A percentile compares a stretch with the other conserved stretches of the same genome.
Conservation (phyloP, 2,797 vertebrate species). For the Malurus splendens region DNA sequence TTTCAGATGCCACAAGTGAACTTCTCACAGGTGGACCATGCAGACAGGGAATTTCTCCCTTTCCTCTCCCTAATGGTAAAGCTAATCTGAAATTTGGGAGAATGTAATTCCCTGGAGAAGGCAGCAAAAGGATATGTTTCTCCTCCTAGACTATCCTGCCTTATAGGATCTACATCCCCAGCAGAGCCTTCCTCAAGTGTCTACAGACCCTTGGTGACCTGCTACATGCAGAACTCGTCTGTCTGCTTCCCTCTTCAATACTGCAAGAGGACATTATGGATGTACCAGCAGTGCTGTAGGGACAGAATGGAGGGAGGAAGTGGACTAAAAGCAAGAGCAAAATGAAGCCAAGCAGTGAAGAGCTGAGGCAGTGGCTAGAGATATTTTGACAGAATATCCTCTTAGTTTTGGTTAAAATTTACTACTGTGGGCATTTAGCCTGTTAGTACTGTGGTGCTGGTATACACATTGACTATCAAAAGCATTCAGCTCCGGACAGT, state of each 20-base stretch:
- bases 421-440: neutral
- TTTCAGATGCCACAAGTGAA: neutral
- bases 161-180: neutral
- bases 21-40: neutral
- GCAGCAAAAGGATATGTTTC: neutral
- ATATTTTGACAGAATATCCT: neutral
- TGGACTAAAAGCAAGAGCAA: neutral
- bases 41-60: neutral
- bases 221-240: neutral
- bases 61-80: neutral
- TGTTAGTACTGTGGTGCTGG: neutral
- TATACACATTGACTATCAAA: neutral
- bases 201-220: neutral
- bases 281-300: rapidly evolving
- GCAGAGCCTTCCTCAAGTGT: neutral
- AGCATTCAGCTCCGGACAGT: neutral
- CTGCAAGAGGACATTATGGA: neutral
- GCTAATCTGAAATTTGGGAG: neutral
- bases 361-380: neutral
- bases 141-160: neutral
- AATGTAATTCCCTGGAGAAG: neutral
- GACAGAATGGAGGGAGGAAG: neutral
- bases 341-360: neutral
- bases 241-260: neutral
- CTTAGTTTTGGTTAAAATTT: neutral